These are phyloP conservation scores for Lepidochrysops patricia DNA, from an alignment of 2,888 invertebrate species.

Conservation along the genomic window DNA sequence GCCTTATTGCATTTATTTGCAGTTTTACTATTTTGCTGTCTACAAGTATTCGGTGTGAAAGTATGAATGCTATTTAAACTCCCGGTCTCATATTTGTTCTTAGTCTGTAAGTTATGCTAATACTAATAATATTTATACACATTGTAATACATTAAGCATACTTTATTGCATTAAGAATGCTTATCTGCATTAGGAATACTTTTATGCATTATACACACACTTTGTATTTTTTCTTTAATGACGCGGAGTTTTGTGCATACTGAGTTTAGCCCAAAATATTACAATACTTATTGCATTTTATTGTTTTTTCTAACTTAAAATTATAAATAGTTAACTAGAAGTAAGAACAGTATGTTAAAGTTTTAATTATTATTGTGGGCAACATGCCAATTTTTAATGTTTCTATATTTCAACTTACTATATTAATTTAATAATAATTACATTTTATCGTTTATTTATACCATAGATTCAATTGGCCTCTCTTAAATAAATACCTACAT, in stretches of 20 bases:
- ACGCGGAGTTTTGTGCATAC: slow-evolving; percentile 25
- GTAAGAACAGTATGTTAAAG: slow-evolving; percentile 39
- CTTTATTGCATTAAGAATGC: too few relatives aligned
- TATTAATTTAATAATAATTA: slow-evolving; percentile 10
- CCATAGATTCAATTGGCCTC: slow-evolving; percentile 63
- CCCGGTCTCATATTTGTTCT: neutral
- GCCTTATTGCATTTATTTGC: neutral
- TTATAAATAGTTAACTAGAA: slow-evolving; percentile 43
- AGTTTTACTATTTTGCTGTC: neutral
- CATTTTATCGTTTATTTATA: slow-evolving; percentile 17
- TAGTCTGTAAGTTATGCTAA: neutral
- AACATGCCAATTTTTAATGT: slow-evolving; percentile 47
- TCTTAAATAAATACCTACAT: slow-evolving; percentile 69
- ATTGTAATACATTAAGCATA: too few relatives aligned
- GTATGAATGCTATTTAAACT: neutral
- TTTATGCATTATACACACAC: neutral
- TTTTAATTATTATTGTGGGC: slow-evolving; percentile 30
- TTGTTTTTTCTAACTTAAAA: slow-evolving; percentile 38
- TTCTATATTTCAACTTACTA: slow-evolving; percentile 29
- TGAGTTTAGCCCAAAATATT: slow-evolving; percentile 41
- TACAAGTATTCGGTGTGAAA: neutral
- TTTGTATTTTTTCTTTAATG: neutral
- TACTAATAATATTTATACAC: neutral
- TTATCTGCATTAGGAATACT: too few relatives aligned
- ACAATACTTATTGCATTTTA: slow-evolving; percentile 54